Percentiles rank a stretch among this genome's conserved stretches.
These are phyloP conservation scores for Lota lota DNA, from an alignment of 2,113 vertebrate species.

Conservation along the genomic window DNA sequence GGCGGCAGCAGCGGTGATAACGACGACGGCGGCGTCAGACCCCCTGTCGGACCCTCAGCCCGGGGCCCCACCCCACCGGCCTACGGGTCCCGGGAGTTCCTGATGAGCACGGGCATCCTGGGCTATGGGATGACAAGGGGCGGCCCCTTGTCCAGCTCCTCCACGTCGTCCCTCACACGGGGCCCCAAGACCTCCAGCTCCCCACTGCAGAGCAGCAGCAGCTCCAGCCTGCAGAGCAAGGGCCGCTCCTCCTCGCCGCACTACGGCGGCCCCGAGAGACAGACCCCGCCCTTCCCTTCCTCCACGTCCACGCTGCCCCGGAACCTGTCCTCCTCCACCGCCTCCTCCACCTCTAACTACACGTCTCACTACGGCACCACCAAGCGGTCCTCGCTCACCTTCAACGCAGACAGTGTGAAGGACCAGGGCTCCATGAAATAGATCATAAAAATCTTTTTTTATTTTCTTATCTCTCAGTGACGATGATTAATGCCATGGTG, in stretches of 20 bases:
- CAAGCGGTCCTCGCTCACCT: slow-evolving; percentile 55
- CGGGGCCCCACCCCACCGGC: slow-evolving; percentile 72
- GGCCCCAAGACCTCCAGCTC: slow-evolving; percentile 85
- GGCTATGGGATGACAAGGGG: slow-evolving; percentile 78
- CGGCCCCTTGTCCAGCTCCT: slow-evolving; percentile 81
- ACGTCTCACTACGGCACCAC: slow-evolving; percentile 35
- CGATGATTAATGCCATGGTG: slow-evolving; percentile 14
- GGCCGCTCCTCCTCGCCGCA: slow-evolving; percentile 66
- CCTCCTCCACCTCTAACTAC: slow-evolving; percentile 54
- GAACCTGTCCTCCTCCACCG: slow-evolving; percentile 78
- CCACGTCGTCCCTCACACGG: slow-evolving; percentile 78
- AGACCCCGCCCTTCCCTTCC: slow-evolving; percentile 77
- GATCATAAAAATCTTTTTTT: slow-evolving; percentile 37
- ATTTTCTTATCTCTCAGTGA: too few relatives aligned
- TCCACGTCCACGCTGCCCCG: slow-evolving; percentile 71
- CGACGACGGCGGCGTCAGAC: too few relatives aligned
- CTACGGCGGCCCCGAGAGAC: slow-evolving; percentile 79
- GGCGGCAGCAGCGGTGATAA: background rate
- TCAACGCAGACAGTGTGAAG: slow-evolving; percentile 47
- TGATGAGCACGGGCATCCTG: slow-evolving; percentile 78
- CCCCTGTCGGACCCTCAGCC: slow-evolving; percentile 37
- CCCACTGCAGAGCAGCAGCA: slow-evolving; percentile 86
- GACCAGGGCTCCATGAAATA: slow-evolving; percentile 45
- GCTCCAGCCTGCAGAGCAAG: slow-evolving; percentile 78
- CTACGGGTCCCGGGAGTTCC: slow-evolving; percentile 89